Percentiles rank a stretch among this genome's conserved stretches.
These are phyloP conservation scores for Otus scops DNA, from an alignment of 2,797 vertebrate species.

Conservation along the genomic window DNA sequence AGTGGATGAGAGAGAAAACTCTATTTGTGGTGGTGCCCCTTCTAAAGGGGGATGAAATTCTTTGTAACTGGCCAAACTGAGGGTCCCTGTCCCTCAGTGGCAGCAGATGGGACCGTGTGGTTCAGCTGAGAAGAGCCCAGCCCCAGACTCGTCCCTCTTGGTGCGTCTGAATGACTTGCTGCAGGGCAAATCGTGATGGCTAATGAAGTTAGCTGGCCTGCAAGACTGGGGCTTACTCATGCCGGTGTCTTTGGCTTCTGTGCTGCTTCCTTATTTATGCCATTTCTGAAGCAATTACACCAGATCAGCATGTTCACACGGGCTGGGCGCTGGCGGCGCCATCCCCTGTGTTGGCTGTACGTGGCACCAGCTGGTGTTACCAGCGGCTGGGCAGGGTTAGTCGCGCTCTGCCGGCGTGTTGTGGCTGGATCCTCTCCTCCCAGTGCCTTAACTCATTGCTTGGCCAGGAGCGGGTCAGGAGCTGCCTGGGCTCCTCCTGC, in stretches of 20 bases:
- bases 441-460: not conserved
- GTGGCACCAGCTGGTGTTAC: not conserved
- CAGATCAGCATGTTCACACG: not conserved
- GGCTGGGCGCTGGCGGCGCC: not conserved
- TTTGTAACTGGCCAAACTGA: not conserved
- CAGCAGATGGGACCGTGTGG: fast-evolving
- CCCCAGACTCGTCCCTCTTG: fast-evolving
- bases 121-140: not conserved
- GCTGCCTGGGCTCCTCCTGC: not conserved
- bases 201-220: not conserved
- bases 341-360: fast-evolving
- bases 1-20: not conserved
- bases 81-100: fast-evolving
- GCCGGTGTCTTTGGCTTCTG: not conserved
- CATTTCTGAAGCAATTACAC: not conserved
- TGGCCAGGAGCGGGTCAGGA: not conserved
- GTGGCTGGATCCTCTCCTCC: not conserved
- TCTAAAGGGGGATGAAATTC: not conserved
- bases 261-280: not conserved
- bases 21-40: not conserved
- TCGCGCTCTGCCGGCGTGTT: not conserved
- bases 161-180: not conserved
- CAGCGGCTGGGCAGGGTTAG: not conserved
- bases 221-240: not conserved
- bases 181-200: not conserved